phyloP scores from a whole-genome alignment of 1,140 invertebrate species.

The Oryctes rhinoceros region DNA sequence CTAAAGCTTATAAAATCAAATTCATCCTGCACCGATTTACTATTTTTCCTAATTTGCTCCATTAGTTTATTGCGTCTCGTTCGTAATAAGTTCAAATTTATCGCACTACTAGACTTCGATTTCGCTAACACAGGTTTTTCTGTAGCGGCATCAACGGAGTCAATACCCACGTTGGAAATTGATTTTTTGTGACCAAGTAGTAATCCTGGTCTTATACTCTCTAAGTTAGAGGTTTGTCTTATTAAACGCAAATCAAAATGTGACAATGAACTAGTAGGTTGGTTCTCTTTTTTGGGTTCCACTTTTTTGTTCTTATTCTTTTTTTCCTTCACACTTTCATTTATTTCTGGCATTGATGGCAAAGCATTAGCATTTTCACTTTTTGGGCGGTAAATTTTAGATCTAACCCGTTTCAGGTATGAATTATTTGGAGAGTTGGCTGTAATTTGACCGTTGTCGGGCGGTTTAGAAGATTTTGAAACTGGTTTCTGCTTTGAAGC shows the following conservation, averaged over 20 bases:
- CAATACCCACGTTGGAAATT: slow-evolving; percentile 46
- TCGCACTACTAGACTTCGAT: slow-evolving; percentile 60
- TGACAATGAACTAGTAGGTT: slow-evolving; percentile 48
- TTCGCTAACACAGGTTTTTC: slow-evolving; percentile 57
- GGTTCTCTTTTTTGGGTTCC: slow-evolving; percentile 48
- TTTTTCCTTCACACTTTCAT: slow-evolving; percentile 50
- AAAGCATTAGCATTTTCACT: slow-evolving; percentile 47
- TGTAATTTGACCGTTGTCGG: not conserved
- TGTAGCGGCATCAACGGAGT: slow-evolving; percentile 38
- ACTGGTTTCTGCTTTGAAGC: slow-evolving; percentile 1
- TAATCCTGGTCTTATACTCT: slow-evolving; percentile 49
- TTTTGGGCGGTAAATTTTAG: slow-evolving; percentile 59
- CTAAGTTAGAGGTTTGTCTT: slow-evolving; percentile 59
- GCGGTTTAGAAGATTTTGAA: not conserved
- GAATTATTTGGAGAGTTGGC: slow-evolving; percentile 48
- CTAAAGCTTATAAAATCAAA: slow-evolving; percentile 57
- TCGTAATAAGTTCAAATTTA: slow-evolving; percentile 57
- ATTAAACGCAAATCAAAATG: slow-evolving; percentile 57
- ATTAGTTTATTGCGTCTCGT: slow-evolving; percentile 53
- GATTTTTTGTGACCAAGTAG: slow-evolving; percentile 51
- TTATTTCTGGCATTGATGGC: slow-evolving; percentile 50
- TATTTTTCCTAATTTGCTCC: slow-evolving; percentile 47
- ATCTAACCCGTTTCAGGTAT: slow-evolving; percentile 58
- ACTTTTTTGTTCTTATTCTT: slow-evolving; percentile 53
- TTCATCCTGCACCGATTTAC: slow-evolving; percentile 53